Percentiles rank a stretch among this genome's conserved stretches.
phyloP scores from a whole-genome alignment of 2,113 vertebrate species.

The Neogobius melanostomus region DNA sequence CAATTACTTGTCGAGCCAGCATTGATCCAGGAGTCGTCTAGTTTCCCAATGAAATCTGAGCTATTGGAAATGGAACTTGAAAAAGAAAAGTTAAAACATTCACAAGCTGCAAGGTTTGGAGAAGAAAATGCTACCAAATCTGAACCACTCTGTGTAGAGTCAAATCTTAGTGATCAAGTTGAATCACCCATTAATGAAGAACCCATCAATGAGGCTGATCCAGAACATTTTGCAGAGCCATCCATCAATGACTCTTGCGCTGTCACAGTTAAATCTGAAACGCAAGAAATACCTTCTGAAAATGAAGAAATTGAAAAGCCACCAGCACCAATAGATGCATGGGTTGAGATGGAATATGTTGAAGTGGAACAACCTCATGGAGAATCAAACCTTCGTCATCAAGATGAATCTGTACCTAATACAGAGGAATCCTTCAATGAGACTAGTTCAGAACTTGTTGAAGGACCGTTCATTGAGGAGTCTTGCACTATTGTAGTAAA shows the following conservation, averaged over 20 bases:
- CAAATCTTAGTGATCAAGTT: constrained; percentile 19
- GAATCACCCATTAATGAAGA: constrained; percentile 24
- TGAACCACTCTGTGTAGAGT: constrained; percentile 1
- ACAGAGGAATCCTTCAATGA: not conserved
- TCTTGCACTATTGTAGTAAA: constrained; percentile 11
- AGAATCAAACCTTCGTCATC: constrained; percentile 22
- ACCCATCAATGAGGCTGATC: not conserved
- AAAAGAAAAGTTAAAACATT: no score
- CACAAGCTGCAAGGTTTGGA: no score
- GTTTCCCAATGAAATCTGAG: no score
- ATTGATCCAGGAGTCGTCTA: no score
- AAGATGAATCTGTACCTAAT: constrained; percentile 23
- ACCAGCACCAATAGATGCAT: not conserved
- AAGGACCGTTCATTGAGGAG: not conserved
- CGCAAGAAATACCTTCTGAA: constrained; percentile 4
- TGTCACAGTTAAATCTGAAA: constrained; percentile 17
- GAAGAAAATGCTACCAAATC: no score
- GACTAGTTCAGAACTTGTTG: not conserved
- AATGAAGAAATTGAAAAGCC: constrained; percentile 13
- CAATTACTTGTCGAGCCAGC: no score
- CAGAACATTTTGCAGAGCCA: not conserved
- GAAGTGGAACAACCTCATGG: not conserved
- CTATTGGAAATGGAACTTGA: no score
- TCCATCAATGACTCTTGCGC: not conserved
- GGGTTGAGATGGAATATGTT: no score